Base-by-base conservation (phyloP, 2,888 invertebrate species). In the Stenolophus ochropezus region DNA sequence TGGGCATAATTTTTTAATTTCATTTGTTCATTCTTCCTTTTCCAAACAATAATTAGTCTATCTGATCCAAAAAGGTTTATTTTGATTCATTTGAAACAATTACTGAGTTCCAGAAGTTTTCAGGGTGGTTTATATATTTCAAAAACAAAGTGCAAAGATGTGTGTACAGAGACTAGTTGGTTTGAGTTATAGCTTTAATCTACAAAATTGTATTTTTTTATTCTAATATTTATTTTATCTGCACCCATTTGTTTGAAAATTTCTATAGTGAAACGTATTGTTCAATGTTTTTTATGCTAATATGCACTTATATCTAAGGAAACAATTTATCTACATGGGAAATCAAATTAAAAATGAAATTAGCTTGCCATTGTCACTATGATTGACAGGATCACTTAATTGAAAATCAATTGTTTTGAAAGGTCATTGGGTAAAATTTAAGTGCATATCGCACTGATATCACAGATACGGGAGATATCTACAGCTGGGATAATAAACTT, bases 371-470 rank as follows among this genome's bases (percentile, higher is more conserved):
- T 69, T 69, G 47, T 73, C 73, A 49, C 49, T 14, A 11, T 73
- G 73, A 73, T 73, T 73, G 73, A 73, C 73, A 73, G 20, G 73
- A 49, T 47, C 65, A 69, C 33, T 69, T 69, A 75, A 75, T 56
- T 65, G 47, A 61, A 56, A 56, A 8, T 78, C 65, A 61, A 78
- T 78, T 78, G 78, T 78, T 69, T 42, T n/a, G 51, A 78, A 78
- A 78, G 78, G 78, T 78, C 69, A 78, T 4, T 69, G 42, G 61
- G 27, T 77, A 77, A 51, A 78, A 65, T 69, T 78, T 78, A 69
- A 78, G 69, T 78, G 78, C 78, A 78, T 78, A 58, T 76, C 49
- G 51, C 71, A 71, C 42, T 21, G 49, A 73, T 73, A 73, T 73
- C 73, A 73, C 16, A 73, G 73, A 73, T 73, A 73, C 23, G 49